Percentiles rank a stretch among this genome's conserved stretches.
Evolutionary conservation across 2,888 invertebrate species (phyloP).

Genomic region (Lasioglossum marginatum): DNA sequence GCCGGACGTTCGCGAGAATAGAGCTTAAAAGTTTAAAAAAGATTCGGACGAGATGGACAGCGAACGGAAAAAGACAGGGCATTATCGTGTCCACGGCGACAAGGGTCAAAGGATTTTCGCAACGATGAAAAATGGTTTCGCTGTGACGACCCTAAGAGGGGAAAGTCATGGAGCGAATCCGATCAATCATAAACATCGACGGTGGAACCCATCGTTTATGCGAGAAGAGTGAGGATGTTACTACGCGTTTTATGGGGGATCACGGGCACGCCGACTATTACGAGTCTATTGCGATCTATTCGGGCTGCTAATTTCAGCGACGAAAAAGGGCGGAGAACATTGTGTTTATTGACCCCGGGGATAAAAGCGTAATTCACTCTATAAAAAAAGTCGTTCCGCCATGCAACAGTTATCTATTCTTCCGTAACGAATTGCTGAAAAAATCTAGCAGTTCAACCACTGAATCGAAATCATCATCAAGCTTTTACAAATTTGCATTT

Average conservation of each 20-base stretch:
- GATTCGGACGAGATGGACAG: neutral
- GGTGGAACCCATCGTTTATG: neutral
- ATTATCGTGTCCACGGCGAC: neutral
- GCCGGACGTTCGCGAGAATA: neutral
- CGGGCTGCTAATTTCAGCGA: neutral
- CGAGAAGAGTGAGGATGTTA: neutral
- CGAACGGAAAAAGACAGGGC: neutral
- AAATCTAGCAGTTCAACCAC: neutral
- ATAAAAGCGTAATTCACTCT: neutral
- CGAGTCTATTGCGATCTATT: neutral
- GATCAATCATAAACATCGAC: slow-evolving; percentile 8
- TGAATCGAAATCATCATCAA: neutral
- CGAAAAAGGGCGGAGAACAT: neutral
- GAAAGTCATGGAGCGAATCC: neutral
- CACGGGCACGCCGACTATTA: neutral
- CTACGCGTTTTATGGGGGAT: neutral
- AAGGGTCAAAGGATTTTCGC: slow-evolving; percentile 10
- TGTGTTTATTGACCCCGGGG: neutral
- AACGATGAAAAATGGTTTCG: neutral
- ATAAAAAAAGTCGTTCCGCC: neutral
- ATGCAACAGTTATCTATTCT: neutral
- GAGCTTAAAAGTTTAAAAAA: neutral
- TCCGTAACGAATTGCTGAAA: neutral
- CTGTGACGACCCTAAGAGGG: neutral
- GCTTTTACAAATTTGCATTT: neutral